Evolutionary conservation across 2,888 invertebrate genomes (phyloP).

Genomic region (Syrista parreyssii): DNA sequence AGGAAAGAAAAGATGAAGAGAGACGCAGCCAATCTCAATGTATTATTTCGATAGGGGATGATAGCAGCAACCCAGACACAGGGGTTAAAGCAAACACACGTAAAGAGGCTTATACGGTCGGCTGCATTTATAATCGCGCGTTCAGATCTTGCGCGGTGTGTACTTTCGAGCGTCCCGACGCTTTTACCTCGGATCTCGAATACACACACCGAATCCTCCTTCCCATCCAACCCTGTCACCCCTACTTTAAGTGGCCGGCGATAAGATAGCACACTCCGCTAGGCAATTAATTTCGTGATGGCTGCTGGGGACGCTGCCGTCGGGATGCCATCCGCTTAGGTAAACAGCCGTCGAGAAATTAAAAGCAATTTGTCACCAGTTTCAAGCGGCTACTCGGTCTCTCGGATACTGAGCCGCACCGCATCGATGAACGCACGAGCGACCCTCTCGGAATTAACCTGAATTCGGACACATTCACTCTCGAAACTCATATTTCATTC

Average conservation of each 20-base stretch:
- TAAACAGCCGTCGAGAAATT: conserved; percentile 64
- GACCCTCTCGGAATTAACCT: background rate
- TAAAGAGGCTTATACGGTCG: conserved; percentile 56
- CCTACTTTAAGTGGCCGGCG: conserved; percentile 62
- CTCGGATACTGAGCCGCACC: conserved; percentile 6
- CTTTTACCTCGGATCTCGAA: no score
- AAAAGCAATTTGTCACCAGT: conserved; percentile 65
- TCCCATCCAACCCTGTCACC: background rate
- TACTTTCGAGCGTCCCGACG: conserved; percentile 34
- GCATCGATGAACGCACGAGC: conserved; percentile 9
- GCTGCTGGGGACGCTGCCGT: conserved; percentile 18
- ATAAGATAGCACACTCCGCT: conserved; percentile 61
- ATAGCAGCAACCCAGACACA: conserved; percentile 15
- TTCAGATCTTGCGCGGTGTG: conserved; percentile 55
- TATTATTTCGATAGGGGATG: conserved; percentile 21
- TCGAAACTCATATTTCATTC: no score
- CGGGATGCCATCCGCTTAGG: conserved; percentile 39
- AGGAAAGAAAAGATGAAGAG: conserved; percentile 1
- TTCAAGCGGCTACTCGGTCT: conserved; percentile 16
- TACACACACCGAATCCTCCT: no score
- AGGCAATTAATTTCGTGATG: conserved; percentile 62
- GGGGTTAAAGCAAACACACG: conserved; percentile 46
- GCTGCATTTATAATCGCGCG: conserved; percentile 59
- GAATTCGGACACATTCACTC: no score
- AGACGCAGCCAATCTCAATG: conserved; percentile 11